Evolutionary conservation across 2,888 invertebrate species (phyloP).

Genomic region (Deroplatys truncata): DNA sequence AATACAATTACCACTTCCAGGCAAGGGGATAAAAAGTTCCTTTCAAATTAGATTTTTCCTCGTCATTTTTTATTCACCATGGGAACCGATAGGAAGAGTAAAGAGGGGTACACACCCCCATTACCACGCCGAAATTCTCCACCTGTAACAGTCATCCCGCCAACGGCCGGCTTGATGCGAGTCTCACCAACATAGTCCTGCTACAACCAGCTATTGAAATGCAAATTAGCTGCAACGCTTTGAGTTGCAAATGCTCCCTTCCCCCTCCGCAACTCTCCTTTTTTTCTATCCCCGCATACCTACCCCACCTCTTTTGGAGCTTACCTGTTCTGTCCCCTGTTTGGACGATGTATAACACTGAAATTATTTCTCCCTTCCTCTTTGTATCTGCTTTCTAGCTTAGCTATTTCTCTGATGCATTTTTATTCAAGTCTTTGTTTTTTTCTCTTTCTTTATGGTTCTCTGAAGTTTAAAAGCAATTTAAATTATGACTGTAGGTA

Average conservation of each 20-base stretch:
- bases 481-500: no score
- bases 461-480: no score
- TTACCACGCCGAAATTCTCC: neutral
- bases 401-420: neutral
- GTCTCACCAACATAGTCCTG: neutral
- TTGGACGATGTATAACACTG: neutral
- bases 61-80: neutral
- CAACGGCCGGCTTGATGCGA: neutral
- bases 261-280: neutral
- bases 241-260: constrained; percentile 22
- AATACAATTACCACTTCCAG: neutral
- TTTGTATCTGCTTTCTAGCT: neutral
- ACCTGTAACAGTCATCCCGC: neutral
- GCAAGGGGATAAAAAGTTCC: neutral
- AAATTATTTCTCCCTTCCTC: neutral
- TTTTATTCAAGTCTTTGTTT: neutral
- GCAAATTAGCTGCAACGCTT: constrained; percentile 18
- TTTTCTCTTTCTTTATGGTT: neutral
- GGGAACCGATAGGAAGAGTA: neutral
- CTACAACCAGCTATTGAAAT: constrained; percentile 21
- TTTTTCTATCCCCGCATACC: neutral
- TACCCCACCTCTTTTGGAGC: neutral
- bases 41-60: neutral
- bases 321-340: constrained; percentile 1
- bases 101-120: neutral